Evolutionary conservation across 1,140 invertebrate genomes (phyloP).

Genomic region (Megalopta genalis): DNA sequence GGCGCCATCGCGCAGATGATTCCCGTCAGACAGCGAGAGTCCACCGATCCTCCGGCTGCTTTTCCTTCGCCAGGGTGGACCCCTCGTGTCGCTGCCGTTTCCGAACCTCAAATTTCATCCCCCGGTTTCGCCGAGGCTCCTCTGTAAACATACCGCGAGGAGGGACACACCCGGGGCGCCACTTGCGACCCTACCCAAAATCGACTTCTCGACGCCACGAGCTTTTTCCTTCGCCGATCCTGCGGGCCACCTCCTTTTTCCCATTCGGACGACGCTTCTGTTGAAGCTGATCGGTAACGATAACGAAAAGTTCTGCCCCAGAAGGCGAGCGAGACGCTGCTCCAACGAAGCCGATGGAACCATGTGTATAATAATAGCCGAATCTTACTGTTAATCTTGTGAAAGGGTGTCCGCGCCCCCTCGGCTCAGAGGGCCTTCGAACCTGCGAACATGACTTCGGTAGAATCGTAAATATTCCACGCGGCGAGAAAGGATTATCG

Average conservation of each 20-base stretch:
- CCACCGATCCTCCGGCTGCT: constrained; percentile 36
- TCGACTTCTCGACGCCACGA: constrained; percentile 51
- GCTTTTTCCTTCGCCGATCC: not conserved
- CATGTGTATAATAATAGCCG: no score
- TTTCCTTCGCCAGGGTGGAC: constrained; percentile 21
- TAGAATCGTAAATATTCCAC: no score
- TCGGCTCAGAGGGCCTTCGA: no score
- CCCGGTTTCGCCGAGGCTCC: constrained; percentile 66
- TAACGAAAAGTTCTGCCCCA: constrained; percentile 37
- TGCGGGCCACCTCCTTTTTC: not conserved
- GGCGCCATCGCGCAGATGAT: constrained; percentile 79
- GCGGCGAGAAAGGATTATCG: no score
- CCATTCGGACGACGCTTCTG: not conserved
- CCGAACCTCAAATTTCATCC: constrained; percentile 70
- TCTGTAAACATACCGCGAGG: constrained; percentile 72
- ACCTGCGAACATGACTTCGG: no score
- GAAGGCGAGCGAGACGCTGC: constrained; percentile 20
- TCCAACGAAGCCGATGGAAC: not conserved
- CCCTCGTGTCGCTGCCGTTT: constrained; percentile 10
- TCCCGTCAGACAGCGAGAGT: constrained; percentile 69
- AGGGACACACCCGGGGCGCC: constrained; percentile 61
- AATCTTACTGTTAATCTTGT: no score
- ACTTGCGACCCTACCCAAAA: constrained; percentile 47
- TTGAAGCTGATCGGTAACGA: constrained; percentile 49
- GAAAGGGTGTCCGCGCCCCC: no score